Evolutionary conservation across 2,888 invertebrate genomes (phyloP), one percentile per base, ranked within the genome.

Genomic region (Calliopum simillimum): DNA sequence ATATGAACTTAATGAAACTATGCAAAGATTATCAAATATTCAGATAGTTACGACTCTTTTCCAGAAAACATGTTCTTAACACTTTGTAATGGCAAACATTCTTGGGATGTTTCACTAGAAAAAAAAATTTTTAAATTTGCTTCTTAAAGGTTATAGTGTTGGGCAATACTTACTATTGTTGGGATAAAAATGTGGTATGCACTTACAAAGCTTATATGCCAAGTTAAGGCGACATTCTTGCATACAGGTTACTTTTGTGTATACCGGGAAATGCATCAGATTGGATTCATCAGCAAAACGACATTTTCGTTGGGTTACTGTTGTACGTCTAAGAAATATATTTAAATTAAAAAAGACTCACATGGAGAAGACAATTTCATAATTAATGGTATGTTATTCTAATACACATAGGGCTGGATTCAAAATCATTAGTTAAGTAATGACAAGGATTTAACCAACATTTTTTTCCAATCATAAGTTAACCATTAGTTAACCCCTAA

Each of bases 151-250:
- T 56, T 21, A 6, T 56, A 4, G 56, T 25, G 19, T 6, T 4
- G 43, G n/a, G n/a, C 16, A 13, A 41, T 8, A 73, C 78, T 76
- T 74, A 84, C 85, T 78, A 61, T 77, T 76, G 74, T 86, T 86
- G 1, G 86, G 85, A 77, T 86, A 86, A 72, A 86, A 86, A 73
- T 86, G 86, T 2, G 86, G 86, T 74, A 86, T 86, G 51, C 86
- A 86, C 72, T 82, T 81, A 64, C 86, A 86, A 14, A 78, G 73
- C 44, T 77, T 76, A 44, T 78, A 82, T 0, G 84, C 85, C 66
- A 85, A 73, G 68, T 85, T 81, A 0, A 86, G 74, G 3, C 86
- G 83, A 64, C 86, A 86, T 69, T 86, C 85, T 66, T 86, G 86
- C 11, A 77, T 68, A 53, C 86, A 86, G 11, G 83, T 73, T 64